These are phyloP conservation scores for Pycnonotus jocosus DNA, from an alignment of 2,113 vertebrate species.

Conservation along the genomic window DNA sequence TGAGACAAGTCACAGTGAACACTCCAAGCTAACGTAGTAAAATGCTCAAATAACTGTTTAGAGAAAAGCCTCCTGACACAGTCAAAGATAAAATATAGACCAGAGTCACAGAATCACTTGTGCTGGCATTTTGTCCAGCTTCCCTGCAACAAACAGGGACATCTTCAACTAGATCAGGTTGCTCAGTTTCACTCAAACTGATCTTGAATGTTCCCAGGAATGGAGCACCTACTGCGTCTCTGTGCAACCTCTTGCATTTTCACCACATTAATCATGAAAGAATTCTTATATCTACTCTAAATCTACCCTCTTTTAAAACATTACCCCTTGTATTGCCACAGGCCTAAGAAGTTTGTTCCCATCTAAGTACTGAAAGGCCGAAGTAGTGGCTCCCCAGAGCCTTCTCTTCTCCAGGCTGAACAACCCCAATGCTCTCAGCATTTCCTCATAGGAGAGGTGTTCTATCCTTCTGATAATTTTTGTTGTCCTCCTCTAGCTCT, in stretches of 20 bases:
- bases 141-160: background rate
- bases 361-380: background rate
- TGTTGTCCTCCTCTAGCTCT: background rate
- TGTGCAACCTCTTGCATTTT: background rate
- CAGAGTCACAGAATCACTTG: background rate
- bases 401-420: background rate
- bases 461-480: background rate
- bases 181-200: background rate
- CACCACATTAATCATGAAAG: background rate
- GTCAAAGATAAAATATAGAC: background rate
- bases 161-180: background rate
- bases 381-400: background rate
- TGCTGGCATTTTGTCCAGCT: background rate
- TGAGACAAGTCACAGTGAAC: background rate
- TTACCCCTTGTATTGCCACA: background rate
- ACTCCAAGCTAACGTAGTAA: background rate
- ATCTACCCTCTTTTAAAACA: background rate
- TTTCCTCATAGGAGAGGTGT: background rate
- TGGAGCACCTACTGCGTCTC: background rate
- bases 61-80: background rate
- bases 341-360: background rate
- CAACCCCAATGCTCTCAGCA: background rate
- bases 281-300: background rate
- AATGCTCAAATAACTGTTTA: background rate
- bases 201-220: background rate